Evolutionary conservation across 2,797 vertebrate genomes (phyloP).

Genomic region (Propithecus perrieri): DNA sequence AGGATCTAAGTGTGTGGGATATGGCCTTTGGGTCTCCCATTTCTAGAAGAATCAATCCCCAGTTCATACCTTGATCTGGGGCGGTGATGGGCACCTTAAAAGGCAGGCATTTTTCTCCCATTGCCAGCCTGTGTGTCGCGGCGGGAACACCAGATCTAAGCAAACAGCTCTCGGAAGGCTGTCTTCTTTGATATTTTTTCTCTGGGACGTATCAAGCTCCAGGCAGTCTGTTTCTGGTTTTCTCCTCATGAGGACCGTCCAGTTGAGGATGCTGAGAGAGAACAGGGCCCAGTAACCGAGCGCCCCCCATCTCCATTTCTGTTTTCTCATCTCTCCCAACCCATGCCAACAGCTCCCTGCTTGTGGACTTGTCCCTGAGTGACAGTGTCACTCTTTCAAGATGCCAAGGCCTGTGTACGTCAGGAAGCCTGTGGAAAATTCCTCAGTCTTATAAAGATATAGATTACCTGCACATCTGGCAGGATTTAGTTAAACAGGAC

Average conservation of each 20-base stretch:
- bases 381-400: neutral
- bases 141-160: neutral
- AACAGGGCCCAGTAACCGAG: neutral
- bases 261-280: neutral
- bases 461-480: slow-evolving; percentile 51
- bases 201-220: neutral
- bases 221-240: neutral
- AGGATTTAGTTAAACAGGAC: slow-evolving; percentile 25
- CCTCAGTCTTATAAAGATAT: neutral
- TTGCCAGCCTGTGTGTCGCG: neutral
- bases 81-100: neutral
- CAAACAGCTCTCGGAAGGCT: neutral
- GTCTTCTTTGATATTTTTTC: neutral
- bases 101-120: neutral
- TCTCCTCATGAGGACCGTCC: neutral
- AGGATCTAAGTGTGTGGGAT: neutral
- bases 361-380: neutral
- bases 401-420: neutral
- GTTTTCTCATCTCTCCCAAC: neutral
- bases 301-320: neutral
- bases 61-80: neutral
- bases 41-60: neutral
- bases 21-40: neutral
- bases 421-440: neutral
- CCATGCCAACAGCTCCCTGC: neutral